These are phyloP conservation scores for Mythimna vitellina DNA, from an alignment of 2,888 invertebrate species.

Conservation along the genomic window DNA sequence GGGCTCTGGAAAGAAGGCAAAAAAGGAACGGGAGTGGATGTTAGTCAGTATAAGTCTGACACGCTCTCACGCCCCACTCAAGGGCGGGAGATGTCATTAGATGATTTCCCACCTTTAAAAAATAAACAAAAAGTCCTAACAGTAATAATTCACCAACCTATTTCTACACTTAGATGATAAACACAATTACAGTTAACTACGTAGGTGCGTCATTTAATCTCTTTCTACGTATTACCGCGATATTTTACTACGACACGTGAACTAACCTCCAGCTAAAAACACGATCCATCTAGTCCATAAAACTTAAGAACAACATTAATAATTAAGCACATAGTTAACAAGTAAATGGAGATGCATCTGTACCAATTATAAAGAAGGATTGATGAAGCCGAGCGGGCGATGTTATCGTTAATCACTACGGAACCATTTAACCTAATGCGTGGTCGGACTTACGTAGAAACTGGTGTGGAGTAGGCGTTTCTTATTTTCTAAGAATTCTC, in stretches of 20 bases:
- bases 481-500: constrained; percentile 66
- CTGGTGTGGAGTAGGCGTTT: constrained; percentile 58
- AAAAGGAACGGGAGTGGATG: no score
- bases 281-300: constrained; percentile 54
- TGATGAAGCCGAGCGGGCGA: constrained; percentile 39
- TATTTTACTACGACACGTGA: constrained; percentile 47
- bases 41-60: no score
- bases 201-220: constrained; percentile 43
- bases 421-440: constrained; percentile 58
- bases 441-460: constrained; percentile 45
- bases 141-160: no score
- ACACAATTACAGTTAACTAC: constrained; percentile 19
- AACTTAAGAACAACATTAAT: constrained; percentile 49
- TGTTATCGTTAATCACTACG: constrained; percentile 64
- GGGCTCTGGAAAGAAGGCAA: no score
- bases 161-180: constrained; percentile 16
- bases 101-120: no score
- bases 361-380: constrained; percentile 59
- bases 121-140: no score
- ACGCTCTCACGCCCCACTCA: no score
- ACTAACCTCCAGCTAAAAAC: constrained; percentile 36
- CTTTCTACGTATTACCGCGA: constrained; percentile 36
- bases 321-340: constrained; percentile 51
- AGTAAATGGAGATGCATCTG: constrained; percentile 62
- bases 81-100: no score